Base-by-base conservation (phyloP, 2,113 vertebrate genomes). In the Nycticebus coucang region DNA sequence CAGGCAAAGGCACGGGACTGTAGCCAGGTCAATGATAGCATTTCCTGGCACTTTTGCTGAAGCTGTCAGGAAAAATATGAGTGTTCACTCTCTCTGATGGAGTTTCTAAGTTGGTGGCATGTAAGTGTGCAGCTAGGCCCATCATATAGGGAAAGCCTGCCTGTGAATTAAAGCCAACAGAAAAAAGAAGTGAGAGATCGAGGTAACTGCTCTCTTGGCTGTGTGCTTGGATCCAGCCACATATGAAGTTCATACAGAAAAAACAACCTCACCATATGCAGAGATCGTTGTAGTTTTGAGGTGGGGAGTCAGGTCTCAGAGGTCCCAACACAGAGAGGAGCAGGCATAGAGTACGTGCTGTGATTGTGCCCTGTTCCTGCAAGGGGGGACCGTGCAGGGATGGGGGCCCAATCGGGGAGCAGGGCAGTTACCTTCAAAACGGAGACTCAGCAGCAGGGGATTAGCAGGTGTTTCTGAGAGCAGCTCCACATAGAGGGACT, bases 381-480 rank as follows among this genome's bases (percentile, higher is more conserved):
- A 64, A 85, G 69, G 28, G 21, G 90, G 62, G 24, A 53, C 19
- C 55, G 50, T 12, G 14, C 33, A 9, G 33, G 17, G 26, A 1
- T 7, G 35, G 24, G 45, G 60, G 59, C 7, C 11, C 0, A 0
- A 1, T 1, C 66, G 5, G 28, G 33, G 45, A 50, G 5, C 5
- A 21, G 45, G 75, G 1, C 19, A 55, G n/a, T 98, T 97, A 99
- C 99, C 99, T 98, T 99, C 99, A 71, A 99, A 99, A 96, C 99
- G 98, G 97, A 99, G 98, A 11, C 99, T 99, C 94, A 99, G 98
- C 77, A 99, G 98, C 96, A 99, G 98, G 21, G 99, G 99, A 57
- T 99, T 99, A 91, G 98, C 98, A 14, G 99, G 99, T 3, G 99
- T 99, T 97, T 99, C 99, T 0, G 99, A 99, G 2, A 99, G 99